Conservation (phyloP, 2,113 vertebrate genomes). For the Misgurnus mizolepis region DNA sequence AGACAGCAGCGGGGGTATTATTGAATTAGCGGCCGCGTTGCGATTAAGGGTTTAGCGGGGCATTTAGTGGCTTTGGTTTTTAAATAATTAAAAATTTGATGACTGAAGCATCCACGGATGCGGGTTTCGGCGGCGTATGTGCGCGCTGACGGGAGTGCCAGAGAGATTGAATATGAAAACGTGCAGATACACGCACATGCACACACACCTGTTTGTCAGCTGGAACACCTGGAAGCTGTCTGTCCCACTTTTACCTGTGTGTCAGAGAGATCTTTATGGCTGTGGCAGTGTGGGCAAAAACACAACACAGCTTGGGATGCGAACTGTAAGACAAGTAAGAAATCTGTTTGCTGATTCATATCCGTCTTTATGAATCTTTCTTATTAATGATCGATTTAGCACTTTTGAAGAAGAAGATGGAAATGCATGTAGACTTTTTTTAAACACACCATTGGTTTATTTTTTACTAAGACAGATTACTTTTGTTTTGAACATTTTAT, state of each 20-base stretch:
- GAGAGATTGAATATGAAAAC: not conserved
- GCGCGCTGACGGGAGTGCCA: not conserved
- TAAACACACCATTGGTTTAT: no score
- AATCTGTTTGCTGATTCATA: no score
- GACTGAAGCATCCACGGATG: constrained; percentile 11
- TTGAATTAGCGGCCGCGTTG: constrained; percentile 43
- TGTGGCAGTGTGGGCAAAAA: not conserved
- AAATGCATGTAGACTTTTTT: no score
- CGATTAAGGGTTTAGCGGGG: constrained; percentile 42
- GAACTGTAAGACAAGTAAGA: no score
- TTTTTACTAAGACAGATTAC: no score
- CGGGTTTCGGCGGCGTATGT: not conserved
- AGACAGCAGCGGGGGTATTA: constrained; percentile 32
- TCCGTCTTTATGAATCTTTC: no score
- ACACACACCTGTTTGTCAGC: constrained; percentile 35
- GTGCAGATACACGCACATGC: not conserved
- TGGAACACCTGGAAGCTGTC: constrained; percentile 46
- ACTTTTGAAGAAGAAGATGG: no score
- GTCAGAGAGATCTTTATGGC: constrained; percentile 23
- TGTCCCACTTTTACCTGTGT: constrained; percentile 17
- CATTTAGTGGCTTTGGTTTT: constrained; percentile 37
- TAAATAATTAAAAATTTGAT: constrained; percentile 42
- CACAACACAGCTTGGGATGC: not conserved
- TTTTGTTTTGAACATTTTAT: no score
- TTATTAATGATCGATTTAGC: no score